These are phyloP conservation scores for Zaprionus africanus DNA, from an alignment of 1,140 invertebrate species.

Conservation along the genomic window DNA sequence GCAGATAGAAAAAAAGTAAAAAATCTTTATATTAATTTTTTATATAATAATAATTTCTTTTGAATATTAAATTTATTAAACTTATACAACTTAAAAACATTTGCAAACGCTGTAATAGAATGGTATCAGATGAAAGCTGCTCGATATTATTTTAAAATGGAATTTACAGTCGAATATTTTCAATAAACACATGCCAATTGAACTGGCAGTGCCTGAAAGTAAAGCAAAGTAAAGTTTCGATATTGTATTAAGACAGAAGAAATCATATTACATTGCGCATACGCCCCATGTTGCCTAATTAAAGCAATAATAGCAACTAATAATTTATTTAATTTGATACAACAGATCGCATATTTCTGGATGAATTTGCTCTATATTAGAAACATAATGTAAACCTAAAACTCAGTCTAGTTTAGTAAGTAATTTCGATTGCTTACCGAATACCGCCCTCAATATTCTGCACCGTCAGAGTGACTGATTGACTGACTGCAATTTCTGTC, in stretches of 20 bases:
- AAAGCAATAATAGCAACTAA: neutral
- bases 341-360: neutral
- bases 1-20: no score
- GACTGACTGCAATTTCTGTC: constrained; percentile 1
- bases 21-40: no score
- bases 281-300: neutral
- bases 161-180: neutral
- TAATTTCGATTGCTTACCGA: neutral
- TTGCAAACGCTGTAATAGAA: no score
- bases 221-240: neutral
- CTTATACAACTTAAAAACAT: no score
- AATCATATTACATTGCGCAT: neutral
- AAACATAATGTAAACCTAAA: neutral
- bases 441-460: neutral
- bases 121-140: no score
- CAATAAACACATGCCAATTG: neutral
- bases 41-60: no score
- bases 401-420: neutral
- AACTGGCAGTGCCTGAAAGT: no score
- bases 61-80: no score
- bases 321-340: neutral
- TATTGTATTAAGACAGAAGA: constrained; percentile 16
- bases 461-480: constrained; percentile 1
- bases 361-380: neutral
- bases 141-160: no score